Conservation (phyloP, 2,797 vertebrate genomes). For the Avahi laniger region DNA sequence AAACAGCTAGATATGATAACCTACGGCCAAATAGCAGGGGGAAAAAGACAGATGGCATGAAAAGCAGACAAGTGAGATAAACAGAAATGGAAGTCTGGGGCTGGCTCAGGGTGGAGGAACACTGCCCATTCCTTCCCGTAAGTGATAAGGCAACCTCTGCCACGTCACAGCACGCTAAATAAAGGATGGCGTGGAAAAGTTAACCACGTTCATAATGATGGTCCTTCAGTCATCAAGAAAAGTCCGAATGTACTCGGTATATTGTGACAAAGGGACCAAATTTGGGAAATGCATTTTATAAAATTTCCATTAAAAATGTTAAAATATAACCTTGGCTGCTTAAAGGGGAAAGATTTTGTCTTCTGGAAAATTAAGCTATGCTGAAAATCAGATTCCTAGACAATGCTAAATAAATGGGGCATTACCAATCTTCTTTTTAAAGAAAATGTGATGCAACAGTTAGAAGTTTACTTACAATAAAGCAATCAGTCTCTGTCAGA, state of each 20-base stretch:
- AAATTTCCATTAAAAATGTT: not conserved
- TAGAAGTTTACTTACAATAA: constrained; percentile 39
- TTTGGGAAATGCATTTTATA: not conserved
- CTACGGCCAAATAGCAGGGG: not conserved
- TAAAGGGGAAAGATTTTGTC: not conserved
- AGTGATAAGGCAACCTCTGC: not conserved
- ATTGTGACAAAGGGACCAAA: not conserved
- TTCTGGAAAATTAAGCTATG: constrained; percentile 19
- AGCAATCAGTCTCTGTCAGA: not conserved
- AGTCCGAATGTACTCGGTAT: not conserved
- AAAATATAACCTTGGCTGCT: not conserved
- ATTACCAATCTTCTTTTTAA: not conserved
- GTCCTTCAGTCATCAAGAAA: not conserved
- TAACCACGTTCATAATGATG: not conserved
- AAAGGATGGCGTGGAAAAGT: not conserved
- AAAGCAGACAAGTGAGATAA: not conserved
- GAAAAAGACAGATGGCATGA: not conserved
- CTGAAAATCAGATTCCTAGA: constrained; percentile 26
- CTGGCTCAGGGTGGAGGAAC: not conserved
- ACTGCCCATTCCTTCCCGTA: no score
- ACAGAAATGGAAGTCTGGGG: not conserved
- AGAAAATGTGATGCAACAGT: not conserved
- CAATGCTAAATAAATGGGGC: not conserved
- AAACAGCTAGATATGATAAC: not conserved
- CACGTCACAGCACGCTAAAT: not conserved